Evolutionary conservation across 2,797 vertebrate species (phyloP).

Genomic region (Thunnus albacares): DNA sequence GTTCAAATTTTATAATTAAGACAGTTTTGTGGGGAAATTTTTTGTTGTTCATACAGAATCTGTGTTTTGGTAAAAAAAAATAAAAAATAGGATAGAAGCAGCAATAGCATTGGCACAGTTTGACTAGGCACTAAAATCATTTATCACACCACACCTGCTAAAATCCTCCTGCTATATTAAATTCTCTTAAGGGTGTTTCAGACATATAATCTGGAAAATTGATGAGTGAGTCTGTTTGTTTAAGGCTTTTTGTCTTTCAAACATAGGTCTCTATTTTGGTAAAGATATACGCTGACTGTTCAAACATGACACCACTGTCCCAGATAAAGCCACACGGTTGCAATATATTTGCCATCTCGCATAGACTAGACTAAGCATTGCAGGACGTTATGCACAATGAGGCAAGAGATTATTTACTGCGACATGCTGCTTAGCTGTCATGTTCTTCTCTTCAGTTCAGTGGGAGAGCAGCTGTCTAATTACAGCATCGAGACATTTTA

Average conservation of each 20-base stretch:
- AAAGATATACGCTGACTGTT: background rate
- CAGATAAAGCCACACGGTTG: background rate
- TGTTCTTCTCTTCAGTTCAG: constrained; percentile 4
- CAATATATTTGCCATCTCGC: background rate
- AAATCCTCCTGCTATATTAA: background rate
- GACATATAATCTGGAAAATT: constrained; percentile 8
- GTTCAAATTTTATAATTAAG: background rate
- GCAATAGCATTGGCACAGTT: background rate
- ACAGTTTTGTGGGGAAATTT: background rate
- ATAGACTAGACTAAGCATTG: background rate
- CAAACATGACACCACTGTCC: constrained; percentile 4
- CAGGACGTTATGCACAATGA: background rate
- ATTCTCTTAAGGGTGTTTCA: background rate
- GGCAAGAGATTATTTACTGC: background rate
- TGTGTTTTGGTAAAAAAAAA: background rate
- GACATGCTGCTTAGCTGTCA: background rate
- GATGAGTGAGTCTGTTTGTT: background rate
- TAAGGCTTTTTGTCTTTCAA: too few species aligned
- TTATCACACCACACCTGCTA: constrained; percentile 1
- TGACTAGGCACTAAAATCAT: background rate
- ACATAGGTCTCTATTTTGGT: background rate
- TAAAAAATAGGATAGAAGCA: background rate
- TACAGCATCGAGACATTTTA: background rate
- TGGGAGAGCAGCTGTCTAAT: background rate
- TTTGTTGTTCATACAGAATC: background rate